Base-by-base conservation (phyloP, 2,888 invertebrate genomes). In the Zele albiditarsus region DNA sequence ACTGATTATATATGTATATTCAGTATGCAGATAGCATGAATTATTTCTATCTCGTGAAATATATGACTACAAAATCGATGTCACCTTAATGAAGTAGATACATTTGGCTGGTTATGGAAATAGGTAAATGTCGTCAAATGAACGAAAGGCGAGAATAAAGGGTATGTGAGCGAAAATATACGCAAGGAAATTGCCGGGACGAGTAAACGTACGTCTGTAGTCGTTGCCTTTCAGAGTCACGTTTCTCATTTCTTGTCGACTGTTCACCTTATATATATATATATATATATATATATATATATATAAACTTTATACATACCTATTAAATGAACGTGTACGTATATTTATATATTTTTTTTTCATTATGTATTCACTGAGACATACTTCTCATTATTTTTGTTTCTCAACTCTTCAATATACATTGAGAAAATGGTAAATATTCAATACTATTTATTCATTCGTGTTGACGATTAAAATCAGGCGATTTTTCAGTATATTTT, bases 171-270 rank as follows among this genome's bases (percentile, higher is more conserved):
- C 16, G 46, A 46, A n/a, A 46, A n/a, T n/a, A 46, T n/a, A n/a
- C 46, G 16, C 16, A 46, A 46, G 46, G 46, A 46, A 46, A 46
- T 38, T 38, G 10, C 38, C 10, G 12, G 12, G 38, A 38, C 4
- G 38, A 38, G 38, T 38, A 38, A 38, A 38, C 38, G 8, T 12
- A 38, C 38, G 38, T 8, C 38, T 12, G 38, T 12, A 38, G 38
- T 38, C 10, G 12, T 38, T 38, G 8, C 38, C 38, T 38, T 38
- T 38, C 33, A n/a, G 74, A 76, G 79, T 80, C 79, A 78, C 78
- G 76, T 78, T 77, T 77, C 79, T 78, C 76, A 72, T 78, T 79
- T 71, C 78, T 75, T 33, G 66, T 62, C 69, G 71, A 66, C 78
- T 78, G 79, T 80, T 79, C 75, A 73, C 74, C 71, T 74, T 74